These are phyloP conservation scores for Xiphorhynchus erythropygius DNA, from an alignment of 2,797 vertebrate genomes.

Conservation along the genomic window DNA sequence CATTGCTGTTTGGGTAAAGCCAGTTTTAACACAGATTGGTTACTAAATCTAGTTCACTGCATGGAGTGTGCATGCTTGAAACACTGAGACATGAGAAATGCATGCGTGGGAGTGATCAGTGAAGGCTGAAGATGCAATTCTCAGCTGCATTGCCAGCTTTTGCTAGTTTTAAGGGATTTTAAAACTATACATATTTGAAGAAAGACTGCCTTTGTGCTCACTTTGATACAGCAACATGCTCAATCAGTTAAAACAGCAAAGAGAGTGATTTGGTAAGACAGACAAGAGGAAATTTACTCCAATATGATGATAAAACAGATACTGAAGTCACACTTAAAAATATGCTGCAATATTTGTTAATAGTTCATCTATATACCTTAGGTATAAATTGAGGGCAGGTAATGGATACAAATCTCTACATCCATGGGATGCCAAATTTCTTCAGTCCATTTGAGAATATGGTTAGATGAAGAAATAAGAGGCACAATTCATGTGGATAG, in stretches of 20 bases:
- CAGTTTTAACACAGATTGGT: not conserved
- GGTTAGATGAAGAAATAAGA: not conserved
- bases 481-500: not conserved
- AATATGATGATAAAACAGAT: not conserved
- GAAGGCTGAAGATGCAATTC: not conserved
- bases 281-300: not conserved
- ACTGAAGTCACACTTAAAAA: not conserved
- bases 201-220: not conserved
- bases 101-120: not conserved
- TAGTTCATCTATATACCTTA: not conserved
- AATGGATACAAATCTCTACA: not conserved
- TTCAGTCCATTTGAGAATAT: not conserved
- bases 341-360: not conserved
- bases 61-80: not conserved
- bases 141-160: not conserved
- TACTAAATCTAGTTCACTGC: not conserved
- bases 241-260: constrained; percentile 23
- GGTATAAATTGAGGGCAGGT: not conserved
- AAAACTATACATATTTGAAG: not conserved
- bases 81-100: not conserved
- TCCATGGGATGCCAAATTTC: not conserved
- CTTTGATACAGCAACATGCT: constrained; percentile 30
- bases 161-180: not conserved
- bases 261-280: not conserved
- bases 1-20: not conserved